A percentile compares a stretch with the other conserved stretches of the same genome.
Evolutionary conservation across 2,113 vertebrate genomes (phyloP).

Genomic region (Rhombomys opimus): DNA sequence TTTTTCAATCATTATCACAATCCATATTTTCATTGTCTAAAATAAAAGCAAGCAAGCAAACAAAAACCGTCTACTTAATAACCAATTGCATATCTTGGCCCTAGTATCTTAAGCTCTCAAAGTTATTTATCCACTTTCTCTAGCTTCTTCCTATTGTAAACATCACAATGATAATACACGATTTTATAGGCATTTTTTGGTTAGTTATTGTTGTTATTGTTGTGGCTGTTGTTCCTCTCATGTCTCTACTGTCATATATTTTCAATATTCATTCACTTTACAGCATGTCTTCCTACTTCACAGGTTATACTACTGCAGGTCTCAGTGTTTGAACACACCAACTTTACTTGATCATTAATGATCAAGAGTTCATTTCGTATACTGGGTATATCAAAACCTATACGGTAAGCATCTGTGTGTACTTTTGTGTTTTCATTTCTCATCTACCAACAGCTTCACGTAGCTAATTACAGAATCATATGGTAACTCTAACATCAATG

Average conservation of each 20-base stretch:
- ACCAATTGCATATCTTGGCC: neutral
- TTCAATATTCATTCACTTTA: neutral
- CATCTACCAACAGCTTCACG: neutral
- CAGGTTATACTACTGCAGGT: neutral
- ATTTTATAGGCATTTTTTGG: neutral
- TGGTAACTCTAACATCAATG: neutral
- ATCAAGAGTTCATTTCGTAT: neutral
- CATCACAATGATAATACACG: neutral
- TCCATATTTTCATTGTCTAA: neutral
- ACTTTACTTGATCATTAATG: neutral
- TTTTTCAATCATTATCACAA: neutral
- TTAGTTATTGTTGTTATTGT: neutral
- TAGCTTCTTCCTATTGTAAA: neutral
- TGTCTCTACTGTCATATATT: neutral
- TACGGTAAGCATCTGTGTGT: neutral
- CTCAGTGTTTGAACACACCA: neutral
- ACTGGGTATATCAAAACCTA: neutral
- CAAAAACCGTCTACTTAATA: neutral
- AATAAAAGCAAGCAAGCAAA: neutral
- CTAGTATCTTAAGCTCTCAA: neutral
- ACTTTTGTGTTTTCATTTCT: constrained; percentile 39
- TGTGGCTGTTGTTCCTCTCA: neutral
- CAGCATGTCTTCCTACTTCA: neutral
- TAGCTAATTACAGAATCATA: neutral
- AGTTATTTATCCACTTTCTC: neutral